Conservation (phyloP, 2,888 invertebrate genomes). For the Trimorus sp. region DNA sequence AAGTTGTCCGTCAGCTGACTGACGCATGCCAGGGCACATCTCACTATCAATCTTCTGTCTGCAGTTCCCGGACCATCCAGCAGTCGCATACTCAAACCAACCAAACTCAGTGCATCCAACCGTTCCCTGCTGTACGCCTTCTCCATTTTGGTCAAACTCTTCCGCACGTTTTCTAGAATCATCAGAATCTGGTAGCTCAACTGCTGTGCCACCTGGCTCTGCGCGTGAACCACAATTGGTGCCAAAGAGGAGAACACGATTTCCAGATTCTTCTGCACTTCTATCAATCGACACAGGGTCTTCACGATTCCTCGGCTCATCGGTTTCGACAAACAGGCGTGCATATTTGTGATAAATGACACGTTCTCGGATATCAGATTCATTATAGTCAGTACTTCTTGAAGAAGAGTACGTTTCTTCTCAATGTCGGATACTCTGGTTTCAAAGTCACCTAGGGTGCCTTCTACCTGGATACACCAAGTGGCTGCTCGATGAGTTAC, state of each 20-base stretch:
- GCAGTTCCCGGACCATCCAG: constrained; percentile 83
- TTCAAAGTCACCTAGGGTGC: constrained; percentile 82
- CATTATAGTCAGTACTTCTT: constrained; percentile 82
- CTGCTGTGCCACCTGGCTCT: constrained; percentile 91
- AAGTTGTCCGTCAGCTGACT: constrained; percentile 79
- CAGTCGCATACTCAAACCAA: constrained; percentile 75
- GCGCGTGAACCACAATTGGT: constrained; percentile 87
- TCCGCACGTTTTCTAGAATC: constrained; percentile 86
- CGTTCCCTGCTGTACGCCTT: constrained; percentile 76
- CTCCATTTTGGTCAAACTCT: constrained; percentile 75
- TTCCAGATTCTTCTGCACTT: constrained; percentile 90
- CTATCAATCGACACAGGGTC: constrained; percentile 89
- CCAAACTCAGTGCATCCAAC: constrained; percentile 77
- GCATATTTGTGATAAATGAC: constrained; percentile 87
- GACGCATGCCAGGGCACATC: constrained; percentile 87
- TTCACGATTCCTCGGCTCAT: constrained; percentile 90
- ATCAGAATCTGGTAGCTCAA: constrained; percentile 88
- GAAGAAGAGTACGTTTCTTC: constrained; percentile 82
- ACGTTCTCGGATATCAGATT: constrained; percentile 82
- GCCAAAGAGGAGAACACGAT: constrained; percentile 87
- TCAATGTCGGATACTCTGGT: constrained; percentile 75
- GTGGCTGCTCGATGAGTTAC: constrained; percentile 83
- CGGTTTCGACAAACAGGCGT: constrained; percentile 87
- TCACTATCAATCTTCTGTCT: constrained; percentile 86
- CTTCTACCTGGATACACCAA: constrained; percentile 80